These are phyloP conservation scores for Loriculus beryllinus DNA, from an alignment of 2,797 vertebrate species.

Conservation along the genomic window DNA sequence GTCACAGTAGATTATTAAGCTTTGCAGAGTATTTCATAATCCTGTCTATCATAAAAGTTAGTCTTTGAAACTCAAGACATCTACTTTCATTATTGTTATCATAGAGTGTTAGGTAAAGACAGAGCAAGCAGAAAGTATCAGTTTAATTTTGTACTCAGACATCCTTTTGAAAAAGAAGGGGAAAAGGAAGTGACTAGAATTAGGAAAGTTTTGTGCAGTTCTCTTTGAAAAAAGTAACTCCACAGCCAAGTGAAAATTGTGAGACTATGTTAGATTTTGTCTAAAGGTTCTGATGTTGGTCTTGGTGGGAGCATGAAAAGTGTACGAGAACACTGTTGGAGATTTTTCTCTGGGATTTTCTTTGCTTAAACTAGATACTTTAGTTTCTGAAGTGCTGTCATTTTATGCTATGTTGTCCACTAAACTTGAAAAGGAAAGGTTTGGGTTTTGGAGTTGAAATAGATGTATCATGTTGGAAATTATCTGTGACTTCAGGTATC, in stretches of 20 bases:
- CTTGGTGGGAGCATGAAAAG: not conserved
- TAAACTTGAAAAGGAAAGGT: not conserved
- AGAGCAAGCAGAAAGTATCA: not conserved
- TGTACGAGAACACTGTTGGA: not conserved
- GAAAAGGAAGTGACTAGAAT: not conserved
- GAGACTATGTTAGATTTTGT: not conserved
- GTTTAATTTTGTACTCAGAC: not conserved
- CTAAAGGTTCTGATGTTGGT: not conserved
- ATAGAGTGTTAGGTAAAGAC: not conserved
- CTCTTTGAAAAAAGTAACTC: not conserved
- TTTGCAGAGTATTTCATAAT: not conserved
- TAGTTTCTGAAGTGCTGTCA: not conserved
- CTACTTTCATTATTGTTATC: not conserved
- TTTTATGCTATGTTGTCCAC: not conserved
- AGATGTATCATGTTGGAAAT: not conserved
- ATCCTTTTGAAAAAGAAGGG: not conserved
- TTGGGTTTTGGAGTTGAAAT: not conserved
- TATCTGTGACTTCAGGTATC: not conserved
- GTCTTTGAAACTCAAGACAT: not conserved
- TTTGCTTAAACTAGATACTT: not conserved
- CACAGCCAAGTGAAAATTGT: not conserved
- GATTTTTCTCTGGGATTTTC: not conserved
- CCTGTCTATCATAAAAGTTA: not conserved
- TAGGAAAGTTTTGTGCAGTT: not conserved
- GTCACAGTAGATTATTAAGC: constrained; percentile 6